Conservation (phyloP, 2,888 invertebrate species). For the Apamea epomidion region DNA sequence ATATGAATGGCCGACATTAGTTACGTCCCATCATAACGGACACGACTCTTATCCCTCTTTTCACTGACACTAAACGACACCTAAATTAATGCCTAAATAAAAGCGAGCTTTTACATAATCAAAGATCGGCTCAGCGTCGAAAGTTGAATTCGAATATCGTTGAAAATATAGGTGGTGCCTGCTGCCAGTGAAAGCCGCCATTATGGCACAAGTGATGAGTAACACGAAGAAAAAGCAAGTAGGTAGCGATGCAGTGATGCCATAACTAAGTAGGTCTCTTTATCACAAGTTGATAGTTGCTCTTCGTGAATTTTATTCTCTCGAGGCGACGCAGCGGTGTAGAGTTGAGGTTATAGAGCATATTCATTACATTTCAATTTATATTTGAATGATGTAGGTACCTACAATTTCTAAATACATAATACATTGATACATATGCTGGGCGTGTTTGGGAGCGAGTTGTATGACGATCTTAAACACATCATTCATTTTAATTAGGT, state of each 20-base stretch:
- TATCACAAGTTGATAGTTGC: background rate
- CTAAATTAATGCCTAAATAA: too few relatives aligned
- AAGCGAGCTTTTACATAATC: background rate
- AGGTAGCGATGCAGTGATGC: background rate
- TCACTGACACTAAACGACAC: background rate
- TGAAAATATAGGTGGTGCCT: background rate
- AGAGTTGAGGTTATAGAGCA: background rate
- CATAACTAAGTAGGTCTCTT: background rate
- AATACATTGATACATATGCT: background rate
- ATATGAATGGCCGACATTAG: background rate
- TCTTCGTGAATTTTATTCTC: background rate
- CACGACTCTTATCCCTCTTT: background rate
- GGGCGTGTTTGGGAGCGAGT: background rate
- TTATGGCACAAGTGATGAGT: background rate
- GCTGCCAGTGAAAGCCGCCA: background rate
- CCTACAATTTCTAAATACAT: conserved; percentile 1
- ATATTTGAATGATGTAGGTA: background rate
- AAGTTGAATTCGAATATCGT: background rate
- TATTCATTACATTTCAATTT: conserved; percentile 25
- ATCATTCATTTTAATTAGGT: background rate
- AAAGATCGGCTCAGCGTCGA: background rate
- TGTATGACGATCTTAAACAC: background rate
- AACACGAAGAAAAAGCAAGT: background rate
- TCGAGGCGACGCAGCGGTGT: background rate
- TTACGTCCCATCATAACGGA: background rate